Evolutionary conservation across 2,888 invertebrate genomes (phyloP), one percentile per base, ranked within the genome.

Genomic region (Schizotus pectinicornis): DNA sequence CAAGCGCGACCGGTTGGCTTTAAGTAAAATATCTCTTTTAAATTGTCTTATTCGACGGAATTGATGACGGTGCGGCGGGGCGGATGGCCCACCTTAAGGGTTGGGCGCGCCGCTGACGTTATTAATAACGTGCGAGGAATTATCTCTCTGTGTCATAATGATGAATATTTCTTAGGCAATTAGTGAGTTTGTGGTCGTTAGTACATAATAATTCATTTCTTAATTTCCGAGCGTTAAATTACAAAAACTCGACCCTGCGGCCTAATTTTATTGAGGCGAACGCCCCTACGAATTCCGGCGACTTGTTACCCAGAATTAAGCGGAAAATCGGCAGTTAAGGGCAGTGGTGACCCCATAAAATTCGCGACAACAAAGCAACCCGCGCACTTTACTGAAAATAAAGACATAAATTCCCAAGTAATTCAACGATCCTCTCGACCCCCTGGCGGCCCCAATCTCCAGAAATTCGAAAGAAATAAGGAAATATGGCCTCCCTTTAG

Each of bases 381-480:
- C 39, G 36, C 13, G 36, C 14, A 45, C 46, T 62, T 63, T 58
- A 67, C 63, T 61, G 63, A 68, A 69, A 71, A 73, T 73, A 71
- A 68, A 73, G 70, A 70, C 70, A 73, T 74, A 72, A 73, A 74
- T 74, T 68, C 63, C 59, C 57, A 65, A 68, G 70, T 64, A 70
- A 72, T 72, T 68, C 68, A 65, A 61, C 59, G 58, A 49, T 51
- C 42, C 53, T 61, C 51, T 55, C 46, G 49, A 55, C 68, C 69
- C 68, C 74, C 74, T 60, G 57, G 72, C 58, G 70, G 63, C 64
- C 65, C 68, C 68, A 70, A 67, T 69, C 67, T 65, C 67, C 66
- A 68, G 67, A 69, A 71, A 71, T 65, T 67, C 62, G 66, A 72
- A 71, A 71, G 70, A 68, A 71, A 70, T 70, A 68, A 67, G 67